Percentiles rank a stretch among this genome's conserved stretches.
Evolutionary conservation across 2,797 vertebrate genomes (phyloP).

Genomic region (Brotula barbata): DNA sequence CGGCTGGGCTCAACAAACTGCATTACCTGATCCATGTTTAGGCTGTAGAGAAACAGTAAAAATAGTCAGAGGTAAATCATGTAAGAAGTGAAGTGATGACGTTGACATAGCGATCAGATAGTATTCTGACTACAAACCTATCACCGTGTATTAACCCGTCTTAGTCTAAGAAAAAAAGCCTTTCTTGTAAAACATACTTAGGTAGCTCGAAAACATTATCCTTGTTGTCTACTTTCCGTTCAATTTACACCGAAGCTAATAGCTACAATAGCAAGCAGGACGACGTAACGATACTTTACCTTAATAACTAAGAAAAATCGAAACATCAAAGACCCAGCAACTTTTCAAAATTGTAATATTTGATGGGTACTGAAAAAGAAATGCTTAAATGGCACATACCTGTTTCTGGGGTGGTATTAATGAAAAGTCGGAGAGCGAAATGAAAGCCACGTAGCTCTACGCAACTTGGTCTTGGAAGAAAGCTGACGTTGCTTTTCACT

Average conservation of each 20-base stretch:
- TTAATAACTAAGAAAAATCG: not conserved
- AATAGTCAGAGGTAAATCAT: not conserved
- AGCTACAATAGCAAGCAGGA: conserved; percentile 4
- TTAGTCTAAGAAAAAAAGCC: no score
- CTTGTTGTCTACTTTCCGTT: not conserved
- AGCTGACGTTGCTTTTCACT: conserved; percentile 71
- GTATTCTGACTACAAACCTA: not conserved
- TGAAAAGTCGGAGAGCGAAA: not conserved
- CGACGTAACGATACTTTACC: conserved; percentile 9
- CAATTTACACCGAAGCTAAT: not conserved
- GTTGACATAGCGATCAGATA: conserved; percentile 14
- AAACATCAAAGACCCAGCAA: accelerated
- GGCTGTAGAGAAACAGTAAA: conserved; percentile 21
- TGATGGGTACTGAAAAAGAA: no score
- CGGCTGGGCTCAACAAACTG: conserved; percentile 97
- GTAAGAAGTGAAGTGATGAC: conserved; percentile 38
- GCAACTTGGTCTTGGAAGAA: conserved; percentile 15
- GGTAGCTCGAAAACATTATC: no score
- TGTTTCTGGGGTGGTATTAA: conserved; percentile 18
- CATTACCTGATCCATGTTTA: conserved; percentile 97
- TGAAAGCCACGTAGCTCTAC: conserved; percentile 73
- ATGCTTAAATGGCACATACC: conserved; percentile 1
- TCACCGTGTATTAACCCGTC: accelerated
- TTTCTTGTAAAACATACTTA: no score
- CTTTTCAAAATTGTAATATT: accelerated